Evolutionary conservation across 2,888 invertebrate genomes (phyloP), one percentile per base, ranked within the genome.

Genomic region (Nephrocerus scutellatus): DNA sequence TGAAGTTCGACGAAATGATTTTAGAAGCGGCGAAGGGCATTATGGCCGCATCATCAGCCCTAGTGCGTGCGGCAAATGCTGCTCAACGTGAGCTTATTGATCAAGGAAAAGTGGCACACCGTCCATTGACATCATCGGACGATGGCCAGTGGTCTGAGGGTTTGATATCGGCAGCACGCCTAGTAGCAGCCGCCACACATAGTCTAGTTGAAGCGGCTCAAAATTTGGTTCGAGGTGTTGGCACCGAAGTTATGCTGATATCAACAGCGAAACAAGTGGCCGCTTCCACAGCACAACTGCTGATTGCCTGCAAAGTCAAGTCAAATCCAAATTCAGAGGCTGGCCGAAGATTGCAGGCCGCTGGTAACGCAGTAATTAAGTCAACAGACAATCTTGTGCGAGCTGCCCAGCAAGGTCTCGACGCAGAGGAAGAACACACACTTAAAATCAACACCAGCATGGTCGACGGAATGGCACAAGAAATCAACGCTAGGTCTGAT

Each of bases 1-100:
- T 97, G 70, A 93, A 93, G 72, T 98, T 98, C 68, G 98, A 99
- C 65, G 97, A 96, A 71, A 95, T 97, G 85, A 98, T 98, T 53
- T 70, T 98, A 56, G 93, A 95, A 63, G 97, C 97, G 0, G 97
- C 97, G 25, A 95, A 95, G 71, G 90, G 91, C 3, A 97, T 98
- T 54, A 91, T 96, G 51, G 85, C 91, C 0, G 98, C 98, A 0
- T 97, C 97, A 0, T 92, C 96, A 1, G 95, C 96, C 0, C 72
- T 98, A 5, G 92, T 98, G 2, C 83, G 95, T 55, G 95, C 97
- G 1, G 97, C 98, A 0, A 92, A 92, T 39, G 89, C 92, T 5
- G 97, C 98, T 0, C 98, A 98, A 70, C 72, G 92, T 43, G 98
- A 98, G 60, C 77, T 98, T 1, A 93, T 96, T 30, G 88, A 83